Base-by-base conservation (phyloP, 2,113 vertebrate species). In the Ceyx melanurus region DNA sequence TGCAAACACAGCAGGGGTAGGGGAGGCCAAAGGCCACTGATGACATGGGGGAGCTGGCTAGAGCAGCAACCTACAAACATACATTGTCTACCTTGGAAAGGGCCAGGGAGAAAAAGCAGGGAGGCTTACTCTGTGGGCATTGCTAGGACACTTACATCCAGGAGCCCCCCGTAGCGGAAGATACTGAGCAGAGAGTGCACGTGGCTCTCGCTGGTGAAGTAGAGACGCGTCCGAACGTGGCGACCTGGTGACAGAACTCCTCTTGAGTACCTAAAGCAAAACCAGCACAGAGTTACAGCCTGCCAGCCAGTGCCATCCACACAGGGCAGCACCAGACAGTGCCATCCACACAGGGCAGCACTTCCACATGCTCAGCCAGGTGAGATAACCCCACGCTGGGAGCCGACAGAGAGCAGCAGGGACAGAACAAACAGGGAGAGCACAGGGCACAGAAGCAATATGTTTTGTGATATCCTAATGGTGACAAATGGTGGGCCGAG, bases 191-290 rank as follows among this genome's bases (percentile, higher is more conserved):
- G 97, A 18, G 99, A 99, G 97, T 99, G 99, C 67, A 99, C 99
- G 0, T 99, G 99, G 93, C 99, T 99, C 96, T 99, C 99, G 4
- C 99, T 99, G 96, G 99, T 99, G 96, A 99, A 99, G 95, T 99
- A 99, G 33, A 99, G 96, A 5, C 99, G 98, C 1, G 99, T 99
- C 73, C 99, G 98, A 51, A 99, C 99, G 0, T 99, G 99, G 72
- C 99, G 99, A 7, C 99, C 99, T 2, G 99, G 99, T 11, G 99
- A 99, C 96, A 99, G 97, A 82, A 99, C 99, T 45, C 99, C 99
- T 74, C 99, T 98, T 5, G 99, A 99, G 95, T 99, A 99, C 95
- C 99, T 99, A 93, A 56, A 94, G 29, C 56, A 83, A 90, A 86
- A 92, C 1, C 79, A 89, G 72, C 42, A 31, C 57, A 28, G 37